phyloP scores from a whole-genome alignment of 2,888 invertebrate species.

The Cremastobaeus sp. region DNA sequence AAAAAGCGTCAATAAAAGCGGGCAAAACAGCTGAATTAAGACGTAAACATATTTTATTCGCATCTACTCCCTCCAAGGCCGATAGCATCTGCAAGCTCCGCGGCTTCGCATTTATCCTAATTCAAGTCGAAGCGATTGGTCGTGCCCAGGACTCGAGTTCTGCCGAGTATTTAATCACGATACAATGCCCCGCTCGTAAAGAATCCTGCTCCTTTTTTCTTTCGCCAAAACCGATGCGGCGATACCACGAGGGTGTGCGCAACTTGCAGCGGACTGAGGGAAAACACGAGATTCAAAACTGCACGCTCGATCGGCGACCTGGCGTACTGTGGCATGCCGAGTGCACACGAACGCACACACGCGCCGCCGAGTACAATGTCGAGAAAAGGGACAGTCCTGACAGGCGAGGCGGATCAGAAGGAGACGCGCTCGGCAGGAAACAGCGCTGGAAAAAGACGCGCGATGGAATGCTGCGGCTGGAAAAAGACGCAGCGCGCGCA shows the following conservation, averaged over 20 bases:
- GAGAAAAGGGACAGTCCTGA: constrained; percentile 45
- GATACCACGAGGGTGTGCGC: constrained; percentile 32
- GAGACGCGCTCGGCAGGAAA: constrained; percentile 40
- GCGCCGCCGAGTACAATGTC: constrained; percentile 8
- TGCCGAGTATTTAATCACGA: constrained; percentile 38
- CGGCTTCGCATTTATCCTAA: constrained; percentile 28
- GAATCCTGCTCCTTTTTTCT: constrained; percentile 4
- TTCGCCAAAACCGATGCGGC: constrained; percentile 17
- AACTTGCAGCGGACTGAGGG: constrained; percentile 44
- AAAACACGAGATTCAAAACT: constrained; percentile 53
- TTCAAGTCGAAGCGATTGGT: constrained; percentile 22
- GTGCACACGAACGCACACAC: constrained; percentile 26
- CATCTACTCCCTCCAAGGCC: neutral
- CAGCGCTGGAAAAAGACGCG: neutral
- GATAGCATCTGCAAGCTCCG: constrained; percentile 20
- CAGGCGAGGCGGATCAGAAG: constrained; percentile 35
- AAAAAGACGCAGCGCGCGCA: constrained; percentile 33
- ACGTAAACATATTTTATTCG: constrained; percentile 18
- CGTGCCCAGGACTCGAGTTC: constrained; percentile 1
- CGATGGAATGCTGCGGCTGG: constrained; percentile 7
- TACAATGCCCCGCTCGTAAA: constrained; percentile 29
- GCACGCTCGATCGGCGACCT: constrained; percentile 65
- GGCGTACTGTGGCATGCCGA: constrained; percentile 48
- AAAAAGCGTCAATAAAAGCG: constrained; percentile 18
- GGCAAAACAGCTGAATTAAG: constrained; percentile 14